Evolutionary conservation across 2,797 vertebrate genomes (phyloP).

Genomic region (Lacerta viridis): DNA sequence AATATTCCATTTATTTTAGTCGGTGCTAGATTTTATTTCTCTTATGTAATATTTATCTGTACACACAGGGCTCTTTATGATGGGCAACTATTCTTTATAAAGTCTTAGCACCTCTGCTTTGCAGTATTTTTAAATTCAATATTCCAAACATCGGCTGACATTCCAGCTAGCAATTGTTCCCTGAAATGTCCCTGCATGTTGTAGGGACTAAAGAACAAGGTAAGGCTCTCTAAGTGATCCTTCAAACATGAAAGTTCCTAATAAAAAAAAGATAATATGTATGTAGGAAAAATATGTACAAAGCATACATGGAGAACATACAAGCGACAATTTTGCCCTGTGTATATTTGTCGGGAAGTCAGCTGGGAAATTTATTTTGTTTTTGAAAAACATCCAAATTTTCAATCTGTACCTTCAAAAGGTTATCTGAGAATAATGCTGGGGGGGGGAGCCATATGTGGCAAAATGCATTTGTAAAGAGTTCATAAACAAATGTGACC

Average conservation of each 20-base stretch:
- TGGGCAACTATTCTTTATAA: slow-evolving; percentile 70
- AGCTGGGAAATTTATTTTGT: slow-evolving; percentile 12
- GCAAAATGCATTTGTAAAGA: not conserved
- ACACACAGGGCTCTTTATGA: slow-evolving; percentile 54
- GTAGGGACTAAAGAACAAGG: not conserved
- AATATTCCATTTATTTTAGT: slow-evolving; percentile 62
- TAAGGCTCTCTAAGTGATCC: not conserved
- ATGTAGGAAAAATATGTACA: not conserved
- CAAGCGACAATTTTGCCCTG: not conserved
- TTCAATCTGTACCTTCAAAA: slow-evolving; percentile 7
- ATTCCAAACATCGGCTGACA: slow-evolving; percentile 69
- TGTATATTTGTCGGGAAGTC: not conserved
- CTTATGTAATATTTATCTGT: slow-evolving; percentile 61
- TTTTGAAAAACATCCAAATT: not conserved
- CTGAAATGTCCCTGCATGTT: slow-evolving; percentile 12
- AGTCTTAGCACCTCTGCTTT: slow-evolving; percentile 65
- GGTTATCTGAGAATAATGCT: not conserved
- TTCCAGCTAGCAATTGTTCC: slow-evolving; percentile 53
- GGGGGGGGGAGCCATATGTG: not conserved
- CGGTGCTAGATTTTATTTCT: slow-evolving; percentile 47
- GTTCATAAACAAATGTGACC: not conserved
- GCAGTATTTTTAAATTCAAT: slow-evolving; percentile 66
- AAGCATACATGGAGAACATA: not conserved
- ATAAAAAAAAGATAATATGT: not conserved
- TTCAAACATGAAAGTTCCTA: not conserved